phyloP scores from a whole-genome alignment of 2,888 invertebrate genomes.

The Osmoderma eremita region DNA sequence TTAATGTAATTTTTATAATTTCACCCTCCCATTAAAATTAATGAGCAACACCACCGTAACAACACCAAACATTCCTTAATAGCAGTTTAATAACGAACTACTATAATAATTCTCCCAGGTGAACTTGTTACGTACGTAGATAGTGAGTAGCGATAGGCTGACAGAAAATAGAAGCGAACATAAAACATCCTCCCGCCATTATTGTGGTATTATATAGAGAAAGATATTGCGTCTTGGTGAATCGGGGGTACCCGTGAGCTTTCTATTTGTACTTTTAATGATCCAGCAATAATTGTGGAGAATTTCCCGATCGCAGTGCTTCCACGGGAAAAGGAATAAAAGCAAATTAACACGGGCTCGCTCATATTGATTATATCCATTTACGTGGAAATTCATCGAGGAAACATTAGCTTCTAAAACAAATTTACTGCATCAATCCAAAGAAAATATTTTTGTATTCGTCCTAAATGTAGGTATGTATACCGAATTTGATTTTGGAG shows the following conservation, averaged over 20 bases:
- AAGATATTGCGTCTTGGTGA: conserved; percentile 13
- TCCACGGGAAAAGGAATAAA: conserved; percentile 9
- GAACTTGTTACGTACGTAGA: conserved; percentile 6
- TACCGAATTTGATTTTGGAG: no score
- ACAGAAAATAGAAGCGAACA: background rate
- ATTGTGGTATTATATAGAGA: conserved; percentile 9
- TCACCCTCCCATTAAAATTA: no score
- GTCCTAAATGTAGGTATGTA: no score
- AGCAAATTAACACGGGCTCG: conserved; percentile 8
- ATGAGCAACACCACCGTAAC: background rate
- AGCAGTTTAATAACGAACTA: conserved; percentile 7
- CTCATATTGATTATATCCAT: conserved; percentile 15
- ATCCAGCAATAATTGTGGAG: conserved; percentile 8
- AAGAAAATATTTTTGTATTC: no score
- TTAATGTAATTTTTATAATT: no score
- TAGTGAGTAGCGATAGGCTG: background rate
- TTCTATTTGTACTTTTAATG: conserved; percentile 34
- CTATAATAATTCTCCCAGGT: background rate
- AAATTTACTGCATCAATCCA: background rate
- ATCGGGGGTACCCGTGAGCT: background rate
- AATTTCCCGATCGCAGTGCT: conserved; percentile 11
- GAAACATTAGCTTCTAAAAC: background rate
- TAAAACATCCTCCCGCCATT: conserved; percentile 1
- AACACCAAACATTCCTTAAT: conserved; percentile 6
- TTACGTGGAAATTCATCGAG: background rate